Evolutionary conservation across 2,888 invertebrate species (phyloP).

Genomic region (Apamea anceps): DNA sequence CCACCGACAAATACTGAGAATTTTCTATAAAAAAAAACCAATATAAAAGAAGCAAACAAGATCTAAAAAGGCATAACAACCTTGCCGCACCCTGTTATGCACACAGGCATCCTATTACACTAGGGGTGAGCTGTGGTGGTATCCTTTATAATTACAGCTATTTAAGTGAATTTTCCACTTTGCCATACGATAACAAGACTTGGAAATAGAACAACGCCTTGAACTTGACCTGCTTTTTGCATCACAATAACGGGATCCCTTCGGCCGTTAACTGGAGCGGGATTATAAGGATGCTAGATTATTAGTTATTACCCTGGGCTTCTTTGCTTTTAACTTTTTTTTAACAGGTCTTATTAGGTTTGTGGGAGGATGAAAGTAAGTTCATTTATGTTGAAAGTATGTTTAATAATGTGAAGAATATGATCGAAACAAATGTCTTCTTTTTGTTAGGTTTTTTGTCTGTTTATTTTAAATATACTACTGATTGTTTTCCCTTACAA

Average conservation of each 20-base stretch:
- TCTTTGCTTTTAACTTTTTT: constrained; percentile 12
- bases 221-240: constrained; percentile 58
- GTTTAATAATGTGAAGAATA: background rate
- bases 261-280: constrained; percentile 12
- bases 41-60: background rate
- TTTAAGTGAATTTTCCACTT: constrained; percentile 10
- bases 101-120: constrained; percentile 13
- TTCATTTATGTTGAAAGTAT: background rate
- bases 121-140: background rate
- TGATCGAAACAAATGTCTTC: background rate
- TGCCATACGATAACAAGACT: constrained; percentile 3
- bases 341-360: background rate
- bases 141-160: background rate
- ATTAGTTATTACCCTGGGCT: constrained; percentile 17
- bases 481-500: no score
- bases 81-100: background rate
- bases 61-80: background rate
- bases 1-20: background rate
- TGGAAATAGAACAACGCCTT: constrained; percentile 34
- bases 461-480: no score
- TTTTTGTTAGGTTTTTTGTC: no score
- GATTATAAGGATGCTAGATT: constrained; percentile 21
- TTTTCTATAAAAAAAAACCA: background rate
- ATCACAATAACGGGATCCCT: constrained; percentile 46
- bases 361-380: background rate